These are phyloP conservation scores for Menidia beryllina DNA, from an alignment of 2,113 vertebrate species.

Conservation along the genomic window DNA sequence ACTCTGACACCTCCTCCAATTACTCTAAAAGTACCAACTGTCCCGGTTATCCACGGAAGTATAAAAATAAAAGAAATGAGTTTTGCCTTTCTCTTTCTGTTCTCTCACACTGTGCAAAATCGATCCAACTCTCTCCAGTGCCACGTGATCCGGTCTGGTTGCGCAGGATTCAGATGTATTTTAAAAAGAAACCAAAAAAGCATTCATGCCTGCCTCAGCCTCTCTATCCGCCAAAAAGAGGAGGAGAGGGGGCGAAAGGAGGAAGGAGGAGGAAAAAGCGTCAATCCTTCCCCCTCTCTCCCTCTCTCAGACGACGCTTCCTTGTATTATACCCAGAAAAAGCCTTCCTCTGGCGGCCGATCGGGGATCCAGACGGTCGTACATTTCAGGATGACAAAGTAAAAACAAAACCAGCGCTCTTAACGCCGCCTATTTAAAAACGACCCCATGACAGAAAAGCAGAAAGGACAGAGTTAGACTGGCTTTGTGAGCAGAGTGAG, in stretches of 20 bases:
- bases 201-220: conserved; percentile 71
- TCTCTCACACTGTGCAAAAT: conserved; percentile 79
- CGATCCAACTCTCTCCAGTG: conserved; percentile 81
- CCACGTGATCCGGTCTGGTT: conserved; percentile 83
- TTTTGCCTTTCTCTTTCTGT: conserved; percentile 59
- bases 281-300: conserved; percentile 73
- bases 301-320: conserved; percentile 81
- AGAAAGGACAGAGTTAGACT: conserved; percentile 45
- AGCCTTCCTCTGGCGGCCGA: conserved; percentile 75
- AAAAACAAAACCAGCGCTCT: conserved; percentile 48
- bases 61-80: conserved; percentile 38
- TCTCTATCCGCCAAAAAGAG: conserved; percentile 73
- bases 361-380: conserved; percentile 85
- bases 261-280: conserved; percentile 74
- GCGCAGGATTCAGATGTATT: conserved; percentile 80
- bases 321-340: conserved; percentile 75
- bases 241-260: conserved; percentile 69
- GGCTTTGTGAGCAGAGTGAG: conserved; percentile 62
- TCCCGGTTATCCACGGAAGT: conserved; percentile 66
- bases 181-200: conserved; percentile 48
- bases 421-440: conserved; percentile 35
- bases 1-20: conserved; percentile 45
- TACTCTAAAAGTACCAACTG: conserved; percentile 73
- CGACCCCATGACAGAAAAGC: conserved; percentile 63
- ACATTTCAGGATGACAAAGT: conserved; percentile 79